Conservation (phyloP, 2,888 invertebrate genomes). For the Rhagium mordax region DNA sequence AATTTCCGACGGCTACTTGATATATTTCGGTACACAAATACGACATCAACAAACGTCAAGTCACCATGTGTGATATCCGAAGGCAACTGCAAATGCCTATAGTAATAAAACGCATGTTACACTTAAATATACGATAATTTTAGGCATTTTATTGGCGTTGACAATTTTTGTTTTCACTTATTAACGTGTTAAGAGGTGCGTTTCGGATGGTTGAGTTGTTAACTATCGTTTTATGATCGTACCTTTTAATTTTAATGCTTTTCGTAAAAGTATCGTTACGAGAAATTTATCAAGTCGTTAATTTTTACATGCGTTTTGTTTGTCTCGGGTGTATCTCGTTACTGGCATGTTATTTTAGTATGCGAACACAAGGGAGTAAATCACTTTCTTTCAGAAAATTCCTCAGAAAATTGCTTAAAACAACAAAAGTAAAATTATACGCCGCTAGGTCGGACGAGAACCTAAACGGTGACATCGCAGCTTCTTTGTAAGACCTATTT, state of each 20-base stretch:
- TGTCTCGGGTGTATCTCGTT: slow-evolving; percentile 6
- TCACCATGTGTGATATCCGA: slow-evolving; percentile 28
- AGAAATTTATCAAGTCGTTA: slow-evolving; percentile 45
- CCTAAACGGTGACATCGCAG: too few relatives aligned
- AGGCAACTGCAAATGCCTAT: slow-evolving; percentile 36
- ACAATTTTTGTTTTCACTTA: slow-evolving; percentile 15
- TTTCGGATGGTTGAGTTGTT: slow-evolving; percentile 28
- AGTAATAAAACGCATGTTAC: slow-evolving; percentile 41
- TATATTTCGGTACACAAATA: slow-evolving; percentile 33
- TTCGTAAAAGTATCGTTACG: slow-evolving; percentile 25
- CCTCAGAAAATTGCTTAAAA: background rate
- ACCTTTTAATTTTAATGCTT: slow-evolving; percentile 45
- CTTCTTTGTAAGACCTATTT: too few relatives aligned
- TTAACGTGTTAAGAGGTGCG: slow-evolving; percentile 12
- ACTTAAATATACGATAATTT: slow-evolving; percentile 34
- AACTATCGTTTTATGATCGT: slow-evolving; percentile 42
- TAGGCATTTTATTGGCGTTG: slow-evolving; percentile 38
- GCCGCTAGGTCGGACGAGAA: too few relatives aligned
- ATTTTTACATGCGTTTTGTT: slow-evolving; percentile 34
- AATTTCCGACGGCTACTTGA: slow-evolving; percentile 53
- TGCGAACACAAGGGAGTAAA: slow-evolving; percentile 8
- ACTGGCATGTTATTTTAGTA: slow-evolving; percentile 7
- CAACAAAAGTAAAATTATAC: too few relatives aligned
- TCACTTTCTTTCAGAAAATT: background rate
- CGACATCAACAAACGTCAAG: slow-evolving; percentile 29